Evolutionary conservation across 1,140 invertebrate species (phyloP).

Genomic region (Drosophila sturtevanti): DNA sequence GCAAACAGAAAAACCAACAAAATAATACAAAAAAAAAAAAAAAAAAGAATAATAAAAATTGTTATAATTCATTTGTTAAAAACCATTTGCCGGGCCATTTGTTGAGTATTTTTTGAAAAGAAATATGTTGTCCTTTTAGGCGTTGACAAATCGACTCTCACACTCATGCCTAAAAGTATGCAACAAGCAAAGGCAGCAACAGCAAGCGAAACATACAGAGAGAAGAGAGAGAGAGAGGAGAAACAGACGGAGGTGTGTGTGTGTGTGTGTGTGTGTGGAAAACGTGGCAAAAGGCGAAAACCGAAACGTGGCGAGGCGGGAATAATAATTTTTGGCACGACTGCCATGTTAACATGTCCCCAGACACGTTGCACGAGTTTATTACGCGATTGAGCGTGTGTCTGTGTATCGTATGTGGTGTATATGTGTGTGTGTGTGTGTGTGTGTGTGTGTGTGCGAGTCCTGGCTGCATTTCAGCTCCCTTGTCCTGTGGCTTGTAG

Average conservation of each 20-base stretch:
- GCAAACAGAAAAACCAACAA: too few relatives aligned
- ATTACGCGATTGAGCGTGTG: conserved; percentile 41
- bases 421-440: conserved; percentile 19
- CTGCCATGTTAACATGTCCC: conserved; percentile 83
- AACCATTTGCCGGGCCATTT: conserved; percentile 75
- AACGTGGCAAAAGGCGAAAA: conserved; percentile 35
- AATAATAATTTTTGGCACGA: conserved; percentile 82
- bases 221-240: too few relatives aligned
- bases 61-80: conserved; percentile 72
- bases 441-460: conserved; percentile 31
- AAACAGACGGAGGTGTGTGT: neutral
- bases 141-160: conserved; percentile 79
- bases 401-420: too few relatives aligned
- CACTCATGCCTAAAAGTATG: conserved; percentile 52
- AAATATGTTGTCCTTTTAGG: conserved; percentile 81
- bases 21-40: neutral
- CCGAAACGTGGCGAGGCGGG: conserved; percentile 60
- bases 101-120: conserved; percentile 54
- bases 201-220: conserved; percentile 13
- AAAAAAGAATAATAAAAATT: neutral
- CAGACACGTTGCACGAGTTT: conserved; percentile 76
- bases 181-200: conserved; percentile 48
- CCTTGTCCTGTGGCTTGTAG: conserved; percentile 80
- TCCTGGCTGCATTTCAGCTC: conserved; percentile 64
- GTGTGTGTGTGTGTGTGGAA: neutral